Base-by-base conservation (phyloP, 2,888 invertebrate genomes). In the Oithona nana region DNA sequence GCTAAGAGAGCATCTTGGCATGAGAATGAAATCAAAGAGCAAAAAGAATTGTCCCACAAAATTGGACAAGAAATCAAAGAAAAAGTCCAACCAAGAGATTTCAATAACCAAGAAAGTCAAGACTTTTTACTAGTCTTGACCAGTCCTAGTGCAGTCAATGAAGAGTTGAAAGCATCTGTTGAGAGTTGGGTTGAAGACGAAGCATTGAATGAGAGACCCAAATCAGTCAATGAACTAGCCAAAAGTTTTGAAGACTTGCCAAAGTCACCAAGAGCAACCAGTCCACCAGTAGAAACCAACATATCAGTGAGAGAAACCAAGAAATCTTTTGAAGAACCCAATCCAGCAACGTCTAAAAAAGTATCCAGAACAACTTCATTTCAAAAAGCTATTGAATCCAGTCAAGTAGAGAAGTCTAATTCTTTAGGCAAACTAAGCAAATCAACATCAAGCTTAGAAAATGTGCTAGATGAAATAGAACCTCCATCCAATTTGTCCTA, bases 291-390 rank as follows among this genome's bases (percentile, higher is more conserved):
- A 29, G 16, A 16, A 2, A 16, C 29, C n/a, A n/a, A 2, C 8
- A 31, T 26, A 3, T 20, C 30, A 22, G 59, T 59, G 49, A 59
- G 26, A 16, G 48, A 59, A 16, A 48, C 26, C 8, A 31, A 24
- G 22, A 59, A 59, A 48, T 59, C 59, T 3, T 59, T 59, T 48
- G 59, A 59, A 59, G 48, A 59, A 48, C 48, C n/a, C 4, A 59
- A 20, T 13, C 31, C 20, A 57, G 13, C 28, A 16, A n/a, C 57
- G 16, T 29, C 57, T n/a, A 20, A 20, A 11, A 59, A 48, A 24
- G 22, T 26, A 4, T 22, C 28, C 22, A 31, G 48, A 3, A 48
- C 48, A 6, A 20, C 59, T 16, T 56, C 56, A 11, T 56, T 56
- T 56, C 6, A 26, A 11, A 56, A 56, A 26, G 56, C 56, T 26